Evolutionary conservation across 1,140 invertebrate species (phyloP), one percentile per base, ranked within the genome.

Genomic region (Musca domestica): DNA sequence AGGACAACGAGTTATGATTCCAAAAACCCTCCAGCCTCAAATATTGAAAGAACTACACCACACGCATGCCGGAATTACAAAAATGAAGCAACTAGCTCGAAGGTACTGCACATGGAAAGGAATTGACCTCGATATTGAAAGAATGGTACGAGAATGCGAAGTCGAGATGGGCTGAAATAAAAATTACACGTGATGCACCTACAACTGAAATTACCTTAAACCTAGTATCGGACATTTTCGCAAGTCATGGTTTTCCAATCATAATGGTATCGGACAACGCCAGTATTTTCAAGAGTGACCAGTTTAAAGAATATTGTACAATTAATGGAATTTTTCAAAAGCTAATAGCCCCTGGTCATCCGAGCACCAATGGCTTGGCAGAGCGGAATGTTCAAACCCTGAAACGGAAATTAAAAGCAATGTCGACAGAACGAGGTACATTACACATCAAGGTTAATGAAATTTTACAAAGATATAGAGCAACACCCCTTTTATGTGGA

Each of bases 331-430:
- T 52, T 20, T 52, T 52, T 4, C 49, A 52, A 52, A 52, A 52
- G 22, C 22, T 52, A 52, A 52, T 52, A 7, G 49, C 3, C 5
- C 49, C 49, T 7, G 49, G 49, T 20, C 49, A 52, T 52, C 19
- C n/a, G n/a, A 58, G 54, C 54, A 58, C 54, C 25, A 58, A 58
- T 20, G 54, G 54, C 17, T 58, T 27, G 54, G 54, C 54, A 20
- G 54, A 58, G 30, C 23, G 54, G 3, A 54, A 5, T 3, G 23
- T 54, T 25, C 52, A 54, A 22, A 54, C 23, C 3, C 17, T 54
- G 6, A 54, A 54, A 22, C 20, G 20, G 2, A 56, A 56, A 15
- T 30, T 61, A 30, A 30, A 61, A 15, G 56, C 56, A 12, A 61
- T 61, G 56, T 17, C 23, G 1, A 6, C 5, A 2, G 56, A 61